These are phyloP conservation scores for Isaurus tuberculatus DNA, from an alignment of 92 coral and sea anemone species.

Conservation along the genomic window DNA sequence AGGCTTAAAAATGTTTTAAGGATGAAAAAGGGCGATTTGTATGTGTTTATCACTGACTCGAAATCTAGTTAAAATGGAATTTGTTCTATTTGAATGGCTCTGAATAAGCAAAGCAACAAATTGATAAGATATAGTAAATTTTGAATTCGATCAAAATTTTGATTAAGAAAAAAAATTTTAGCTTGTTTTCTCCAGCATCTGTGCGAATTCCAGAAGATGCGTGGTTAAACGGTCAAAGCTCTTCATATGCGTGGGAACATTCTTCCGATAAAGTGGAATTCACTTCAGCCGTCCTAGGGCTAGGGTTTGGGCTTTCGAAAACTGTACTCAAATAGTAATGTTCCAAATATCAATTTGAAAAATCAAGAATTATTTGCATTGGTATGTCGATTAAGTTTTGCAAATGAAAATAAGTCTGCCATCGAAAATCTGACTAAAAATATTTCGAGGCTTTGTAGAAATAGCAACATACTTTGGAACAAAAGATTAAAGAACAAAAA, in stretches of 20 bases:
- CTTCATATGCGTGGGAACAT: conserved; percentile 4
- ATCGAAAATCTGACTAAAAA: no score
- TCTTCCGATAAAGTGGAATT: not conserved
- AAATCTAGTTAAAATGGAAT: no score
- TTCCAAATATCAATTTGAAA: not conserved
- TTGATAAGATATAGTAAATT: not conserved
- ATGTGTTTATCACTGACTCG: not conserved
- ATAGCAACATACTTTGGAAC: no score
- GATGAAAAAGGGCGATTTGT: not conserved
- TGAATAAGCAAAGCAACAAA: not conserved
- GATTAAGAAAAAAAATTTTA: not conserved
- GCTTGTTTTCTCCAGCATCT: not conserved
- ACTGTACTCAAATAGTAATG: no score
- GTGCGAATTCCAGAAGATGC: conserved; percentile 15
- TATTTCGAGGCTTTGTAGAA: no score
- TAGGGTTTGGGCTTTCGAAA: not conserved
- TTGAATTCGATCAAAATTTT: not conserved
- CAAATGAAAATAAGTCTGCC: no score
- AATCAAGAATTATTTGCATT: no score
- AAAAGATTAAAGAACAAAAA: no score
- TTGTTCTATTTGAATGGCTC: not conserved
- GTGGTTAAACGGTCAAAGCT: not conserved
- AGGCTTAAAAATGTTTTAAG: conserved; percentile 12
- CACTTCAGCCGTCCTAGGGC: not conserved
- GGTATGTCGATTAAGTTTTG: no score